Evolutionary conservation across 2,888 invertebrate genomes (phyloP), one percentile per base, ranked within the genome.

Genomic region (Himalopsyche anomala): DNA sequence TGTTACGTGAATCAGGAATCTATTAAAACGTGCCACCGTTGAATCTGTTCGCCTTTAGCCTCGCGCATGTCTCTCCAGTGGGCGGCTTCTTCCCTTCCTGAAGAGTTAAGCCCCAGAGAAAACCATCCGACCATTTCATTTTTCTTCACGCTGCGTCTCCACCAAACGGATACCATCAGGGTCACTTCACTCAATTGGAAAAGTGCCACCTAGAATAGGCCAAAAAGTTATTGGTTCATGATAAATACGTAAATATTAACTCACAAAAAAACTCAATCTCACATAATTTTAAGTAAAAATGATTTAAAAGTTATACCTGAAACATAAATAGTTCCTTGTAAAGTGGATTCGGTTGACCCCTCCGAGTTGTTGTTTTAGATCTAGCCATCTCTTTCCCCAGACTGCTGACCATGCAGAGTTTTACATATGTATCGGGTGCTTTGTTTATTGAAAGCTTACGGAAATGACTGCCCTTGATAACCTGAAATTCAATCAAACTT

Each of bases 51-150:
- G 45, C 97, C 97, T 89, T 96, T 96, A 51, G 96, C 95, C 90
- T 97, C 97, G 89, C 98, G 95, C 94, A 98, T 97, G 90, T 98
- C 98, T 91, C 96, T 96, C 98, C 98, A 99, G 91, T 99, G 98
- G 38, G 97, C 95, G 85, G 96, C 94, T 91, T 98, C 98, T 91
- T 98, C 98, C 84, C 98, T 96, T 38, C 98, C 98, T 85, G 98
- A 98, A 89, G 97, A 96, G 92, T 97, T 98, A 91, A 97, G 94
- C 8, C 99, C 99, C 86, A 99, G 92, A 87, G 98, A 97, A 93
- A 99, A 98, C 98, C 99, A 99, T 87, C 99, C 99, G 89, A 99
- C 97, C 97, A 98, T 97, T 92, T 99, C 98, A 90, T 98, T 97
- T 89, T 97, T 96, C 91, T 98, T 99, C 89, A 96, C 96, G 91